Evolutionary conservation across 2,797 vertebrate species (phyloP).

Genomic region (Typhlichthys subterraneus): DNA sequence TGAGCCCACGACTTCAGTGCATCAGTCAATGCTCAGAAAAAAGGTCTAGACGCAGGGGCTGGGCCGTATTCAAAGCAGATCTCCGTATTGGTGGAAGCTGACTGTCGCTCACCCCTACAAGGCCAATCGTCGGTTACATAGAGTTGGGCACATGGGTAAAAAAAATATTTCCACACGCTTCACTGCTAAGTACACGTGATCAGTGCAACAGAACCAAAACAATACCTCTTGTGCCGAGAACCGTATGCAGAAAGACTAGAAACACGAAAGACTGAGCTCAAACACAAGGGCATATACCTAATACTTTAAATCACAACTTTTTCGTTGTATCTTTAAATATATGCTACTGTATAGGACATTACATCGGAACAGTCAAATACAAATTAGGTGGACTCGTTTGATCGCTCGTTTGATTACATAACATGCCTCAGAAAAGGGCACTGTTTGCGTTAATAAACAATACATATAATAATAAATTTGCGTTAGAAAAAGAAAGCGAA

Average conservation of each 20-base stretch:
- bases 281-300: not conserved
- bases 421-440: not conserved
- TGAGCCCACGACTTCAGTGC: not conserved
- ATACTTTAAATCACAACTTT: not conserved
- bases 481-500: slow-evolving; percentile 26
- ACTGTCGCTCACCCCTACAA: slow-evolving; percentile 51
- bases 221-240: slow-evolving; percentile 34
- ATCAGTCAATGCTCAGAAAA: not conserved
- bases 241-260: not conserved
- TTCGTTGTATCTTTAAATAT: not conserved
- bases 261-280: not conserved
- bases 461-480: slow-evolving; percentile 19
- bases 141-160: slow-evolving; percentile 49
- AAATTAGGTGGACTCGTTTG: not conserved
- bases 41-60: slow-evolving; percentile 20
- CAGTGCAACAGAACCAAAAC: slow-evolving; percentile 61
- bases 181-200: slow-evolving; percentile 73
- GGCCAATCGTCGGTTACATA: slow-evolving; percentile 55
- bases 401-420: not conserved
- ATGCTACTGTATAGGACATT: no score
- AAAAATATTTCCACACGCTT: slow-evolving; percentile 55
- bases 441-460: not conserved
- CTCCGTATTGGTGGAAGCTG: slow-evolving; percentile 54
- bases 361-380: not conserved
- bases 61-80: slow-evolving; percentile 18